These are phyloP conservation scores for Stegastes partitus DNA, from an alignment of 2,113 vertebrate species.

Conservation along the genomic window DNA sequence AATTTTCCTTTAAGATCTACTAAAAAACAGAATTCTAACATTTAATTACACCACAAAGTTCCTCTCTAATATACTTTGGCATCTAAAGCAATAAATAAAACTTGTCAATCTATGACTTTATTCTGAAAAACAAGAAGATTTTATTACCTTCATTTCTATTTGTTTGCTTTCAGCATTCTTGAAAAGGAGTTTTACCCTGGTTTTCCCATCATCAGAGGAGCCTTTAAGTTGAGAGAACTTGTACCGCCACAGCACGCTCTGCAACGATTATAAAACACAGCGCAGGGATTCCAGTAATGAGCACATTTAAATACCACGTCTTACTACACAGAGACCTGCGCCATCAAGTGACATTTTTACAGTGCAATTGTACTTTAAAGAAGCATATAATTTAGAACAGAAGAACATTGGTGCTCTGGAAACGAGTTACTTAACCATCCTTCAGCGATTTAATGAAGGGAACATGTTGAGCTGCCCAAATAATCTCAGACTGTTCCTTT, in stretches of 20 bases:
- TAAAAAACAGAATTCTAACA: too few species aligned
- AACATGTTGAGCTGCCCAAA: too few species aligned
- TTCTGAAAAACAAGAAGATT: not conserved
- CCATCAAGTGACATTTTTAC: conserved; percentile 35
- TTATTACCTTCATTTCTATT: conserved; percentile 93
- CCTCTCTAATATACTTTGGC: too few species aligned
- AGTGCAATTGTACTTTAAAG: not conserved
- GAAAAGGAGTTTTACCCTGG: conserved; percentile 93
- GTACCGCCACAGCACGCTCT: conserved; percentile 92
- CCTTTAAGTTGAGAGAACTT: conserved; percentile 97
- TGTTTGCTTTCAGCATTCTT: conserved; percentile 92
- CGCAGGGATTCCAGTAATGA: conserved; percentile 37
- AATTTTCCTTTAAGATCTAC: too few species aligned
- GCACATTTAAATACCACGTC: conserved; percentile 14
- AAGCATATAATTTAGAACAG: conserved; percentile 1
- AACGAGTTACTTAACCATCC: not conserved
- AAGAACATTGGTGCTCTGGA: not conserved
- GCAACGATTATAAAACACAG: conserved; percentile 42
- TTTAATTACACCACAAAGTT: too few species aligned
- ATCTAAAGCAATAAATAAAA: too few species aligned
- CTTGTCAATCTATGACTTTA: not conserved
- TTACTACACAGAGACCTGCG: not conserved
- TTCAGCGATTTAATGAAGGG: not conserved
- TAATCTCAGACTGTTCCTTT: conserved; percentile 1
- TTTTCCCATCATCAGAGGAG: conserved; percentile 95